Evolutionary conservation across 2,113 vertebrate genomes (phyloP).

Genomic region (Pardalotus punctatus): DNA sequence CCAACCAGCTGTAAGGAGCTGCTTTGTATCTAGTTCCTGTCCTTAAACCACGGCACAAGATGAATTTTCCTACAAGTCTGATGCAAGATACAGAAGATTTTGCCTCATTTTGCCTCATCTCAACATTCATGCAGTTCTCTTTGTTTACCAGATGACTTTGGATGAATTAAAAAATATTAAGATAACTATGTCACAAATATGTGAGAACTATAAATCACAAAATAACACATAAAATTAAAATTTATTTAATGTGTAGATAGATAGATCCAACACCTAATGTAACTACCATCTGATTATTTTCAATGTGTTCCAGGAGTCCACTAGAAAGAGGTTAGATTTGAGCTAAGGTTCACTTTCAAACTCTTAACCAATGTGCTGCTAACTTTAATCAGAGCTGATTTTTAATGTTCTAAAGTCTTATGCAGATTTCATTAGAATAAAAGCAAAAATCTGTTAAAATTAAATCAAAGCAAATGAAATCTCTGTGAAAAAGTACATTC

Average conservation of each 20-base stretch:
- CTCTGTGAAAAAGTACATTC: neutral
- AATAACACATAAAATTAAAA: neutral
- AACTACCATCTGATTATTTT: neutral
- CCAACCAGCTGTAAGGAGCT: neutral
- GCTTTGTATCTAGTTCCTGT: neutral
- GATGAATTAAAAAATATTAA: neutral
- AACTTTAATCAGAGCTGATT: neutral
- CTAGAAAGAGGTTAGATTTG: neutral
- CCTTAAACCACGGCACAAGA: neutral
- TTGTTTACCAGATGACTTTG: neutral
- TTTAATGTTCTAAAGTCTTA: neutral
- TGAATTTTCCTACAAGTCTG: neutral
- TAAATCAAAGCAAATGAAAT: neutral
- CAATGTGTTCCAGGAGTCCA: neutral
- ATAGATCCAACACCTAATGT: neutral
- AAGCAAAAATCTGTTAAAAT: neutral
- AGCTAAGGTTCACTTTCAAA: neutral
- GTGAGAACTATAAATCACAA: neutral
- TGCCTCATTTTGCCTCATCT: neutral
- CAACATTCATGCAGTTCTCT: neutral
- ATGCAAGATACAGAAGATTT: neutral
- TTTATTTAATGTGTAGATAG: neutral
- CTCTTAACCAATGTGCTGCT: neutral
- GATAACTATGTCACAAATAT: fast-evolving
- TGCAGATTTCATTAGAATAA: neutral